Evolutionary conservation across 2,888 invertebrate species (phyloP).

Genomic region (Hipparchia sbordonii): DNA sequence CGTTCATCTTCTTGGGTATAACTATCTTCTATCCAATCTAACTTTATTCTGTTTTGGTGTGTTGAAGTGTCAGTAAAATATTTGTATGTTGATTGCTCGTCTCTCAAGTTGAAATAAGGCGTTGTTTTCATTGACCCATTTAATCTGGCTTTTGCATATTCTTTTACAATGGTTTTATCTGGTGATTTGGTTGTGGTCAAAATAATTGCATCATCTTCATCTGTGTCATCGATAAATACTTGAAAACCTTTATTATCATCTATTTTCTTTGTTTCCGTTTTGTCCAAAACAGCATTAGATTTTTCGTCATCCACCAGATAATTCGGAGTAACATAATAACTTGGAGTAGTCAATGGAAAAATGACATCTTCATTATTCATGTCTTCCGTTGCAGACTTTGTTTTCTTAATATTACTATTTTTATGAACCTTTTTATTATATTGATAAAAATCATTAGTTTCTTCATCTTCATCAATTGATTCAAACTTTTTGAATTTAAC

Average conservation of each 20-base stretch:
- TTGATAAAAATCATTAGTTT: slow-evolving; percentile 8
- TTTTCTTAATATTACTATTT: neutral
- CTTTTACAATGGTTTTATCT: neutral
- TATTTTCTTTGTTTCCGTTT: slow-evolving; percentile 23
- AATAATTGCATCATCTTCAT: slow-evolving; percentile 38
- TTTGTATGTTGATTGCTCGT: slow-evolving; percentile 7
- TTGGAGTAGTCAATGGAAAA: slow-evolving; percentile 10
- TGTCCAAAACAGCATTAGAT: neutral
- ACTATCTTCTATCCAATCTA: slow-evolving; percentile 42
- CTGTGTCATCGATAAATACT: slow-evolving; percentile 45
- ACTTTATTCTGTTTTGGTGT: slow-evolving; percentile 27
- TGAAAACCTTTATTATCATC: slow-evolving; percentile 42
- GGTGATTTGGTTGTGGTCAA: slow-evolving; percentile 20
- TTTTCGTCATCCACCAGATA: slow-evolving; percentile 12
- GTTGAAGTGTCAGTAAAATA: neutral
- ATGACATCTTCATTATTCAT: slow-evolving; percentile 7
- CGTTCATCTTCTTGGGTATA: slow-evolving; percentile 29
- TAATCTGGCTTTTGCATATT: neutral
- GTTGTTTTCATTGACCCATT: slow-evolving; percentile 14
- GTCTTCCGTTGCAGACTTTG: slow-evolving; percentile 8
- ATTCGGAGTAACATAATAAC: neutral
- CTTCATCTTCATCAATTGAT: slow-evolving; percentile 30
- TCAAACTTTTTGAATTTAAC: slow-evolving; percentile 26
- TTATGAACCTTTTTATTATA: slow-evolving; percentile 24
- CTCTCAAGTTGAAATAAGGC: neutral